Evolutionary conservation across 1,140 invertebrate genomes (phyloP).

Genomic region (Babylonia areolata): DNA sequence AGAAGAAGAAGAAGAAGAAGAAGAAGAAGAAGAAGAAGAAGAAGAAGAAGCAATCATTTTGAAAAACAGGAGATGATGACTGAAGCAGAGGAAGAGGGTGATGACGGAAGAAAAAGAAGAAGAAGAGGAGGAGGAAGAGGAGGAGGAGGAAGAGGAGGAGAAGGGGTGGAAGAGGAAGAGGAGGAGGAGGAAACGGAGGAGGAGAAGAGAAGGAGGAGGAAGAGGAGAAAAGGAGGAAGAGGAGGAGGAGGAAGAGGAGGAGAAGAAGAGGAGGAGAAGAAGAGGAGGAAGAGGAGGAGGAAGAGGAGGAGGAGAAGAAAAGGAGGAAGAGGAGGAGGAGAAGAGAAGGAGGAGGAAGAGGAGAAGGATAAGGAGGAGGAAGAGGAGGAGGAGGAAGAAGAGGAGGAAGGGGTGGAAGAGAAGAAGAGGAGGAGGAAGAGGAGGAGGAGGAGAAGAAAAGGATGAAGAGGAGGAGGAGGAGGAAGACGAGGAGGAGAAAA

Average conservation of each 20-base stretch:
- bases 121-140: not conserved
- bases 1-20: slow-evolving; percentile 14
- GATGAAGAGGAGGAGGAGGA: not conserved
- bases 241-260: too few species aligned
- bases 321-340: not conserved
- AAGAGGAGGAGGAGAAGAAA: not conserved
- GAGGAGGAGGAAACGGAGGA: not conserved
- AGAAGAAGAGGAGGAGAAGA: too few species aligned
- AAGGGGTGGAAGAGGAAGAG: not conserved
- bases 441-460: too few species aligned
- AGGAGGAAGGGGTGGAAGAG: too few species aligned
- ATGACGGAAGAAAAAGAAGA: not conserved
- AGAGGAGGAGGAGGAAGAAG: too few species aligned
- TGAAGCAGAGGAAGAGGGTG: not conserved
- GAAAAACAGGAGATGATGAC: not conserved
- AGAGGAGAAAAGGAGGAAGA: not conserved
- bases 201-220: not conserved
- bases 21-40: slow-evolving; percentile 25
- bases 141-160: not conserved
- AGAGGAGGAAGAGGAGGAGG: too few species aligned
- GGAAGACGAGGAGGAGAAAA: too few species aligned
- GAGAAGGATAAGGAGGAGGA: too few species aligned
- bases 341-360: not conserved
- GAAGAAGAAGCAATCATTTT: not conserved
- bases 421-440: slow-evolving; percentile 13